A percentile compares a stretch with the other conserved stretches of the same genome.
These are phyloP conservation scores for Pycnonotus jocosus DNA, from an alignment of 2,113 vertebrate genomes.

Conservation along the genomic window DNA sequence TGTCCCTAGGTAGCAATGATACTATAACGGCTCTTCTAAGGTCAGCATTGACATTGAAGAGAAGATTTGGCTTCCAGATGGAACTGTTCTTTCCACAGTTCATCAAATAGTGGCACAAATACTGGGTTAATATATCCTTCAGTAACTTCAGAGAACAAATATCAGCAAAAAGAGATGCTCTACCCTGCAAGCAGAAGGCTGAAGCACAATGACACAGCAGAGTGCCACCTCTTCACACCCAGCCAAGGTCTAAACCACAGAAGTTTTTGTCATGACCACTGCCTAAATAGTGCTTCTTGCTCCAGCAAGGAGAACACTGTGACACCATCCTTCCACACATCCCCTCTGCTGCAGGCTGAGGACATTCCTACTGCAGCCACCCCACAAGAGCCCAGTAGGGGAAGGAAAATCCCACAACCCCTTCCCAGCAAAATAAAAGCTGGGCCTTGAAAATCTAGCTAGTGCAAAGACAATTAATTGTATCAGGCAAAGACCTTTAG, in stretches of 20 bases:
- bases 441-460: neutral
- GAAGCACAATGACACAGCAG: neutral
- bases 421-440: neutral
- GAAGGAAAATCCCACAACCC: neutral
- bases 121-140: neutral
- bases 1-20: neutral
- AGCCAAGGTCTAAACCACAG: neutral
- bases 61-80: neutral
- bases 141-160: neutral
- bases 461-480: neutral
- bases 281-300: neutral
- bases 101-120: neutral
- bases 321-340: neutral
- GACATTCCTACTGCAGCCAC: neutral
- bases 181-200: neutral
- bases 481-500: neutral
- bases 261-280: neutral
- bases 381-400: fast-evolving
- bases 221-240: neutral
- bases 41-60: neutral
- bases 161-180: neutral
- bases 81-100: neutral
- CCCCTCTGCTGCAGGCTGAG: neutral
- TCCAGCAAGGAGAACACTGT: neutral
- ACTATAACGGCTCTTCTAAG: neutral